These are phyloP conservation scores for Chloroceryle amazona DNA, from an alignment of 2,797 vertebrate genomes.

Conservation along the genomic window DNA sequence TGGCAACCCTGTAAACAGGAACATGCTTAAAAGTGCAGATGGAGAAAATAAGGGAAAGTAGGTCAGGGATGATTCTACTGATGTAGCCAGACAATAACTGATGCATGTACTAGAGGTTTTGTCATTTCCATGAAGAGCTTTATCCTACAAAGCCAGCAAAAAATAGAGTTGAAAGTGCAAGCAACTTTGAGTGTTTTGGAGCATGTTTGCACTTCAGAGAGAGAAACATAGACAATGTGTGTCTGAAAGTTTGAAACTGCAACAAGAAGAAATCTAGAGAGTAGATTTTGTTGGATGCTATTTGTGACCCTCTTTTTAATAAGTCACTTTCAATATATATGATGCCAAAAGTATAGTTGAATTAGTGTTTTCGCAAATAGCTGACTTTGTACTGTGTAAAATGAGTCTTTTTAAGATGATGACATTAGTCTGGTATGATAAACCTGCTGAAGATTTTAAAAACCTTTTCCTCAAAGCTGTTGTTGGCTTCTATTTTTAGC, in stretches of 20 bases:
- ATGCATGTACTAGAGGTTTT: neutral
- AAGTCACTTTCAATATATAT: neutral
- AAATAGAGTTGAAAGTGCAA: constrained; percentile 1
- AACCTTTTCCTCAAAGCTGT: neutral
- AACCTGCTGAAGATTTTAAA: neutral
- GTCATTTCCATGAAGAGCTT: constrained; percentile 4
- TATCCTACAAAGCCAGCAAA: constrained; percentile 1
- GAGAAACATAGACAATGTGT: neutral
- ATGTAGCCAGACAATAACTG: constrained; percentile 10
- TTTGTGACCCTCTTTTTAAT: neutral
- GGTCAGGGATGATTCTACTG: constrained; percentile 5
- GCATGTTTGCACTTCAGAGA: neutral
- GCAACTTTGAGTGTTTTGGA: neutral
- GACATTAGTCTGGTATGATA: neutral
- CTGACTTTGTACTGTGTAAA: neutral
- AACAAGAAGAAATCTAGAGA: neutral
- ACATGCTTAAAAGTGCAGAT: constrained; percentile 24
- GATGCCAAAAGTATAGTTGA: neutral
- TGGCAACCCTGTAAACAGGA: neutral
- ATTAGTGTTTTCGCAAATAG: neutral
- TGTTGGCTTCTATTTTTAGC: neutral
- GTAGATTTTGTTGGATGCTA: neutral
- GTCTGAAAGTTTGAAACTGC: neutral
- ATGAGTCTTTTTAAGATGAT: neutral
- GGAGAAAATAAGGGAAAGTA: neutral